Percentiles rank a stretch among this genome's conserved stretches.
phyloP scores from a whole-genome alignment of 1,140 invertebrate genomes.

The Mactra quadrangularis region DNA sequence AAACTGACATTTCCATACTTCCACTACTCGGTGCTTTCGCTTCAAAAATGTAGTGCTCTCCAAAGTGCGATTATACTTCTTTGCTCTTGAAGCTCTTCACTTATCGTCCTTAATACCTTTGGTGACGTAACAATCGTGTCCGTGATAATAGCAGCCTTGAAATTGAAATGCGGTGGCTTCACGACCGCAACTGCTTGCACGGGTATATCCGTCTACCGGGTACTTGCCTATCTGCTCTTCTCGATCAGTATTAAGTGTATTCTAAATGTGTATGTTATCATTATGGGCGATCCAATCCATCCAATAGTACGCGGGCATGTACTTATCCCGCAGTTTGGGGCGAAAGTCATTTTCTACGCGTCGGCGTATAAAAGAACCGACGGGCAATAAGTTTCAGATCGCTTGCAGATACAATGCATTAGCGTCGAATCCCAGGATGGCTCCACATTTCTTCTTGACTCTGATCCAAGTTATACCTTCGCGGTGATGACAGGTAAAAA shows the following conservation, averaged over 20 bases:
- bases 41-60: slow-evolving; percentile 23
- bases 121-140: slow-evolving; percentile 44
- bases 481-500: slow-evolving; percentile 38
- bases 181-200: not conserved
- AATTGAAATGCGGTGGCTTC: slow-evolving; percentile 46
- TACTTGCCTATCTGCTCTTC: slow-evolving; percentile 11
- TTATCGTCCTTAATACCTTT: slow-evolving; percentile 9
- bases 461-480: slow-evolving; percentile 13
- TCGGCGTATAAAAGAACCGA: slow-evolving; percentile 51
- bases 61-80: slow-evolving; percentile 1
- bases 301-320: slow-evolving; percentile 23
- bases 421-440: no score
- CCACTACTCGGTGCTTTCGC: slow-evolving; percentile 25
- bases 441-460: slow-evolving; percentile 2
- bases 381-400: slow-evolving; percentile 52
- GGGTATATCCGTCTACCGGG: no score
- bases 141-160: slow-evolving; percentile 63
- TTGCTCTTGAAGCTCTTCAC: not conserved
- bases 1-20: slow-evolving; percentile 58
- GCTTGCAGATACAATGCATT: no score
- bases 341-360: slow-evolving; percentile 9
- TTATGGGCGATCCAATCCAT: slow-evolving; percentile 32
- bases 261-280: not conserved
- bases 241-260: slow-evolving; percentile 2
- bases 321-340: no score